Conservation (phyloP, 1,140 invertebrate genomes). For the Macrocentrus cingulum region DNA sequence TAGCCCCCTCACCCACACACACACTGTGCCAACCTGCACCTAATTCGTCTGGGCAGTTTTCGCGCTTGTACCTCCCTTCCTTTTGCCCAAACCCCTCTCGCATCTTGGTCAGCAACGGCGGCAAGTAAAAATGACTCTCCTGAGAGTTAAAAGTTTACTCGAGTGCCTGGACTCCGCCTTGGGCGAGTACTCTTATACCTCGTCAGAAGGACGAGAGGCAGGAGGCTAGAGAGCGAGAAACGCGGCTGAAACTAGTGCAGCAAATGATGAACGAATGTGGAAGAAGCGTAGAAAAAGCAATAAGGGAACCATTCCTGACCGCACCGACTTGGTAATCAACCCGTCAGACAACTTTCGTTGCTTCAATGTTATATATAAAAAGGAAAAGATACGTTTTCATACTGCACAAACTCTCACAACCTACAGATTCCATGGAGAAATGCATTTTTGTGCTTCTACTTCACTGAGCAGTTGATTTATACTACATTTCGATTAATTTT, state of each 20-base stretch:
- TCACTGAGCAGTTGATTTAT: no score
- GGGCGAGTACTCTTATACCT: not conserved
- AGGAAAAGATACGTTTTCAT: not conserved
- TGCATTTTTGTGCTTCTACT: no score
- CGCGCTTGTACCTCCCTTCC: not conserved
- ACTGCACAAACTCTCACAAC: no score
- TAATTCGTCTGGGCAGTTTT: slow-evolving; percentile 18
- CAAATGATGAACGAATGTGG: slow-evolving; percentile 4
- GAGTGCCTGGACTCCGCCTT: slow-evolving; percentile 9
- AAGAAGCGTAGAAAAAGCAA: slow-evolving; percentile 11
- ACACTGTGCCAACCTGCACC: no score
- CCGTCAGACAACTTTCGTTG: slow-evolving; percentile 10
- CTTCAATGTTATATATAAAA: slow-evolving; percentile 11
- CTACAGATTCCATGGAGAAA: no score
- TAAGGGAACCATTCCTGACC: not conserved
- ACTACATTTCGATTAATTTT: no score
- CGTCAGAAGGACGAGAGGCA: not conserved
- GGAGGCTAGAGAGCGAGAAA: not conserved
- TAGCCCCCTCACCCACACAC: not conserved
- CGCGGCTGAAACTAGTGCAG: not conserved
- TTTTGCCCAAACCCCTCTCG: no score
- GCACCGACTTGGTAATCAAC: slow-evolving; percentile 16
- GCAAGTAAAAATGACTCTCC: slow-evolving; percentile 20
- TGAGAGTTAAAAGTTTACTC: slow-evolving; percentile 10
- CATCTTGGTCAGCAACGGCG: slow-evolving; percentile 11